phyloP scores from a whole-genome alignment of 2,113 vertebrate species.

The Brevimyrus niger region DNA sequence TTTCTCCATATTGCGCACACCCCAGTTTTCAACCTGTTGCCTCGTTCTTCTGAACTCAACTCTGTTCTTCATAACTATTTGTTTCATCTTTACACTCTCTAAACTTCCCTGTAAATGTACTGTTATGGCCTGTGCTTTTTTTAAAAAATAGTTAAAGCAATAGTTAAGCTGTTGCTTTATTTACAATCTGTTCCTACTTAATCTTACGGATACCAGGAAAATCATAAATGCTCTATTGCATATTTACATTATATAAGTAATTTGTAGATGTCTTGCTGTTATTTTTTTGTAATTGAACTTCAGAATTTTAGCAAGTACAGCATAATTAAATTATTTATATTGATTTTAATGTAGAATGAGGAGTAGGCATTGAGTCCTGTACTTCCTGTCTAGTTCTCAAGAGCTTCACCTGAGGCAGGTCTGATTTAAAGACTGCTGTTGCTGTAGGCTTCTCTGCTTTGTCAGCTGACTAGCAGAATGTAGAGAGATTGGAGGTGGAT shows the following conservation, averaged over 20 bases:
- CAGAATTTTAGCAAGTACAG: background rate
- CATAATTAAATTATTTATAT: background rate
- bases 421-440: conserved; percentile 54
- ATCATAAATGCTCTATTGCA: background rate
- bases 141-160: too few relatives aligned
- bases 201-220: background rate
- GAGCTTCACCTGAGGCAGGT: conserved; percentile 51
- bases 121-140: background rate
- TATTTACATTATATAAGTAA: background rate
- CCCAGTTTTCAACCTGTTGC: background rate
- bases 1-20: background rate
- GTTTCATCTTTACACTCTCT: background rate
- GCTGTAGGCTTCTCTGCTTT: conserved; percentile 55
- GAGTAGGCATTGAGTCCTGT: background rate
- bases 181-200: background rate
- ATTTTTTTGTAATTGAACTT: background rate
- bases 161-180: background rate
- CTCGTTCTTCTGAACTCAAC: background rate
- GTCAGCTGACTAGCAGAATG: conserved; percentile 58
- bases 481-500: conserved; percentile 64
- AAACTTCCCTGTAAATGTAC: background rate
- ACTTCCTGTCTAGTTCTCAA: conserved; percentile 59
- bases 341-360: background rate
- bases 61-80: background rate
- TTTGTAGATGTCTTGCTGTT: background rate